Percentiles rank a stretch among this genome's conserved stretches.
phyloP scores from a whole-genome alignment of 2,888 invertebrate species.

The Noctua comes region DNA sequence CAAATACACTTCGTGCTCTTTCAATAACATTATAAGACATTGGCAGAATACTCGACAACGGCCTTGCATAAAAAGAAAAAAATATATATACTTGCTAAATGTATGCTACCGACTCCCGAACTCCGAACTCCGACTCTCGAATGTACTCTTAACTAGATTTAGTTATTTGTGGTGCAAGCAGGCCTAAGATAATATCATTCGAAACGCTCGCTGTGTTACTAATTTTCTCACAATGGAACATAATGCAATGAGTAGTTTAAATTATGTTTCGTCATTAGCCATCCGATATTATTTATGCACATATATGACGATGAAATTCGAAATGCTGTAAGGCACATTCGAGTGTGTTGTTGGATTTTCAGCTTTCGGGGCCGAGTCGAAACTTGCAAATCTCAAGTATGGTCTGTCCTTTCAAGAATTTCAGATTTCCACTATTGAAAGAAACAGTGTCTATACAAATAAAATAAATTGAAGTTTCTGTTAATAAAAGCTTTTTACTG shows the following conservation, averaged over 20 bases:
- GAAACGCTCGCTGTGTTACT: constrained; percentile 9
- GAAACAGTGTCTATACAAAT: not conserved
- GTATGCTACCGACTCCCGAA: too few relatives aligned
- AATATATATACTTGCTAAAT: too few relatives aligned
- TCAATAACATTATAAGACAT: not conserved
- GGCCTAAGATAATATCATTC: constrained; percentile 5
- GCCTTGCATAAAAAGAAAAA: not conserved
- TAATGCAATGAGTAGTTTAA: constrained; percentile 8
- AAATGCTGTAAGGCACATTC: not conserved
- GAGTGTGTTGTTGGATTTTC: not conserved
- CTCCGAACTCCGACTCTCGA: too few relatives aligned
- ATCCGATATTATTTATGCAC: not conserved
- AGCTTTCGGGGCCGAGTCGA: not conserved
- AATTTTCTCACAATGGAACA: constrained; percentile 29
- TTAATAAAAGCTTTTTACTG: too few relatives aligned
- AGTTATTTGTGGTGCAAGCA: not conserved
- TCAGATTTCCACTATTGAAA: not conserved
- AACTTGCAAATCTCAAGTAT: not conserved
- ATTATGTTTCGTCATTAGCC: constrained; percentile 5
- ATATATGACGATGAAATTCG: not conserved
- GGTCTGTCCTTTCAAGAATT: not conserved
- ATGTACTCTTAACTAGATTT: too few relatives aligned
- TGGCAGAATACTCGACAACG: not conserved
- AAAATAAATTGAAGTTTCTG: too few relatives aligned
- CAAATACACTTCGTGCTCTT: not conserved